Conservation (phyloP, 1,140 invertebrate genomes). For the Procambarus clarkii region DNA sequence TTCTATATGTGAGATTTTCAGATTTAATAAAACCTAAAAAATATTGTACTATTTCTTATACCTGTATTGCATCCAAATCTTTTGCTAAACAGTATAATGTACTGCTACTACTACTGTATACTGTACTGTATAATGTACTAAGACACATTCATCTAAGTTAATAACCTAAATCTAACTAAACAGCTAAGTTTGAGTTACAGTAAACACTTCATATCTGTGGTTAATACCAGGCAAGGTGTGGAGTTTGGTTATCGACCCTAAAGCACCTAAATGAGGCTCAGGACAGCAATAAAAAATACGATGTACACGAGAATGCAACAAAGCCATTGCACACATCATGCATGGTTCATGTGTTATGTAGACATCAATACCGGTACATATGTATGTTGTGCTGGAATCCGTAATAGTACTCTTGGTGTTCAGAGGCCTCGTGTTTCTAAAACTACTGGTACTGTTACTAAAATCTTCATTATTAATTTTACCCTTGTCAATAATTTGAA, state of each 20-base stretch:
- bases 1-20: too few relatives aligned
- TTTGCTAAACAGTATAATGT: too few relatives aligned
- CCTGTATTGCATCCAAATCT: too few relatives aligned
- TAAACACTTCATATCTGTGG: slow-evolving; percentile 92
- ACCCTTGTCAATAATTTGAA: background rate
- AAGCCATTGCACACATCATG: slow-evolving; percentile 94
- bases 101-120: too few relatives aligned
- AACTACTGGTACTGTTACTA: background rate
- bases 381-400: slow-evolving; percentile 78
- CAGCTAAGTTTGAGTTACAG: slow-evolving; percentile 1
- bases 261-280: slow-evolving; percentile 81
- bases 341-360: slow-evolving; percentile 92
- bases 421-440: background rate
- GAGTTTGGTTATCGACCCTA: slow-evolving; percentile 84
- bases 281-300: slow-evolving; percentile 87
- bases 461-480: background rate
- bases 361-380: slow-evolving; percentile 92
- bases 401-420: background rate
- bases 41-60: too few relatives aligned
- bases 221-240: slow-evolving; percentile 89
- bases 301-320: slow-evolving; percentile 90
- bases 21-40: too few relatives aligned
- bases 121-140: too few relatives aligned
- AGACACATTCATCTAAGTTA: too few relatives aligned
- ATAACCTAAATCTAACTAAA: background rate